Conservation (phyloP, 2,113 vertebrate species). For the Crotophaga sulcirostris region DNA sequence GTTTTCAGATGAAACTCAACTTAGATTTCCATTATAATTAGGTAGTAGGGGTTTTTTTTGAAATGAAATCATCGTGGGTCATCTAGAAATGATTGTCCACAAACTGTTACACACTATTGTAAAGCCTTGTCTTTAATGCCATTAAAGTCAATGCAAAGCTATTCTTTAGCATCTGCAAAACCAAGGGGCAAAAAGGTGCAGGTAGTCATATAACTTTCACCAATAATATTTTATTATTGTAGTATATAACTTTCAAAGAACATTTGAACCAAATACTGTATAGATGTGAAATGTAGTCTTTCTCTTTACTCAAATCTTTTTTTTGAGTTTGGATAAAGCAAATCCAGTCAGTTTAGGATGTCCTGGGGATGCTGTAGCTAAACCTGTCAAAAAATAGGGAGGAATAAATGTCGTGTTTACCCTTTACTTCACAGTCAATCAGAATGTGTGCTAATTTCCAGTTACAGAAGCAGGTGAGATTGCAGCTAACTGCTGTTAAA, state of each 20-base stretch:
- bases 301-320: neutral
- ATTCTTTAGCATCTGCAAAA: neutral
- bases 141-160: neutral
- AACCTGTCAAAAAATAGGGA: neutral
- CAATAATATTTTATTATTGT: neutral
- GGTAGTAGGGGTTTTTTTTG: neutral
- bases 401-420: neutral
- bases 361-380: neutral
- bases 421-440: neutral
- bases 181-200: neutral
- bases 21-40: neutral
- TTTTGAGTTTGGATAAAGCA: neutral
- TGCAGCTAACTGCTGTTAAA: neutral
- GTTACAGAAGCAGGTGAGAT: neutral
- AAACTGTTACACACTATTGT: neutral
- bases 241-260: neutral
- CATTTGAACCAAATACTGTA: neutral
- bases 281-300: neutral
- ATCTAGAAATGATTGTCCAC: neutral
- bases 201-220: neutral
- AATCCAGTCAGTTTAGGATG: neutral
- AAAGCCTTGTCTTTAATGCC: neutral
- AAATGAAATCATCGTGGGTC: neutral
- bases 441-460: neutral
- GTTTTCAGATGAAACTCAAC: neutral